Percentiles rank a stretch among this genome's conserved stretches.
Conservation (phyloP, 2,113 vertebrate species). For the Pagrus major region DNA sequence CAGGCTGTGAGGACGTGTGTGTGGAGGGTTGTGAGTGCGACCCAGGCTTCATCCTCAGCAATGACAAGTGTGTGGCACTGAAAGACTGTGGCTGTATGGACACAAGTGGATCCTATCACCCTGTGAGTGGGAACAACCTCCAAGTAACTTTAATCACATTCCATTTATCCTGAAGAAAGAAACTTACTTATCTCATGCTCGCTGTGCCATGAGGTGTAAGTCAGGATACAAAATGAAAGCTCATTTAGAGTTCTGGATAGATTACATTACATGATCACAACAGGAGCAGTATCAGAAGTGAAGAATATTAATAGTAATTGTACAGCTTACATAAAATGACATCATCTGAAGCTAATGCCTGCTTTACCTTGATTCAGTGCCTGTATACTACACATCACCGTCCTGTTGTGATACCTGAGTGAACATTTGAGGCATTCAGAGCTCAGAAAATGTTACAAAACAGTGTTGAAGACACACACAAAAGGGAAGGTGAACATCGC, state of each 20-base stretch:
- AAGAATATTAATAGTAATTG: no score
- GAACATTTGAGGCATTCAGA: no score
- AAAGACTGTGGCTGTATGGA: slow-evolving; percentile 85
- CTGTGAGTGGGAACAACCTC: slow-evolving; percentile 71
- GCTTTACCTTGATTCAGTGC: no score
- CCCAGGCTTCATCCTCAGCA: slow-evolving; percentile 83
- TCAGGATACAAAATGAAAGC: no score
- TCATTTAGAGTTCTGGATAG: neutral
- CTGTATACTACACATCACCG: no score
- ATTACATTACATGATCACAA: neutral
- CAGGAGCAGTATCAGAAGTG: neutral
- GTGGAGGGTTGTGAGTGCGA: slow-evolving; percentile 86
- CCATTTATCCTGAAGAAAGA: neutral
- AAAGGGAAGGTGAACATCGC: no score
- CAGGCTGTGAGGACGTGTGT: slow-evolving; percentile 77
- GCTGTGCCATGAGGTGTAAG: neutral
- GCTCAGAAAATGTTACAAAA: no score
- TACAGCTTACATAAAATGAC: neutral
- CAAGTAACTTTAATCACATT: neutral
- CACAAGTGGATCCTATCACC: slow-evolving; percentile 76
- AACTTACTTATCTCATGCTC: neutral
- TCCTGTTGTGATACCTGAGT: no score
- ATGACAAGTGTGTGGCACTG: slow-evolving; percentile 78
- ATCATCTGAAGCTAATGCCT: neutral
- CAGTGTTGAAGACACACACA: no score